phyloP scores from a whole-genome alignment of 2,797 vertebrate species.

The Morelia viridis region DNA sequence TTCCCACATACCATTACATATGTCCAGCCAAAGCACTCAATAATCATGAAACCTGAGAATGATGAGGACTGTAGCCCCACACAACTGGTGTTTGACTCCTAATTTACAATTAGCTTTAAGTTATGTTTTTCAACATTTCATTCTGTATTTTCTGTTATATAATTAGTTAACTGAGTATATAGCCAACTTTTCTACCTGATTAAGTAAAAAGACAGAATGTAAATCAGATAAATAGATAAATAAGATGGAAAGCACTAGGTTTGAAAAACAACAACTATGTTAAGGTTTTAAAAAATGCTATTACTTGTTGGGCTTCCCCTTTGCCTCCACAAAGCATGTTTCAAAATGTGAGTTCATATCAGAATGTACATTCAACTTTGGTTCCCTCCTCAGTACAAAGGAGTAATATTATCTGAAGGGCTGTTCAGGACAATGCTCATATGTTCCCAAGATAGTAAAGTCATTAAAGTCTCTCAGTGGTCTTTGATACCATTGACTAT shows the following conservation, averaged over 20 bases:
- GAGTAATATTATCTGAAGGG: neutral
- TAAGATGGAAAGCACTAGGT: neutral
- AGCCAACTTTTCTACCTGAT: neutral
- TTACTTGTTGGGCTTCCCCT: neutral
- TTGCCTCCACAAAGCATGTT: neutral
- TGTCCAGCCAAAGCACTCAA: neutral
- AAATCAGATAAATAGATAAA: neutral
- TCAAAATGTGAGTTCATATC: neutral
- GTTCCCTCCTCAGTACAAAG: neutral
- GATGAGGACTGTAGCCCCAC: neutral
- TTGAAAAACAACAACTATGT: neutral
- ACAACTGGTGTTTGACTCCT: neutral
- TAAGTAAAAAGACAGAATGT: neutral
- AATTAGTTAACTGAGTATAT: neutral
- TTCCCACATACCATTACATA: neutral
- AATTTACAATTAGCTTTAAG: neutral
- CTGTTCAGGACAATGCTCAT: neutral
- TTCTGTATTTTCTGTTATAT: neutral
- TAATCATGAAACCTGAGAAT: neutral
- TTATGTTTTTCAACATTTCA: neutral
- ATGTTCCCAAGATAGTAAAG: neutral
- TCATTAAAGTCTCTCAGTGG: neutral
- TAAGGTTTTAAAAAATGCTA: neutral
- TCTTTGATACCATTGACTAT: neutral
- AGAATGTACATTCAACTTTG: neutral